Percentiles rank a stretch among this genome's conserved stretches.
Evolutionary conservation across 1,140 invertebrate genomes (phyloP).

Genomic region (Chionoecetes opilio): DNA sequence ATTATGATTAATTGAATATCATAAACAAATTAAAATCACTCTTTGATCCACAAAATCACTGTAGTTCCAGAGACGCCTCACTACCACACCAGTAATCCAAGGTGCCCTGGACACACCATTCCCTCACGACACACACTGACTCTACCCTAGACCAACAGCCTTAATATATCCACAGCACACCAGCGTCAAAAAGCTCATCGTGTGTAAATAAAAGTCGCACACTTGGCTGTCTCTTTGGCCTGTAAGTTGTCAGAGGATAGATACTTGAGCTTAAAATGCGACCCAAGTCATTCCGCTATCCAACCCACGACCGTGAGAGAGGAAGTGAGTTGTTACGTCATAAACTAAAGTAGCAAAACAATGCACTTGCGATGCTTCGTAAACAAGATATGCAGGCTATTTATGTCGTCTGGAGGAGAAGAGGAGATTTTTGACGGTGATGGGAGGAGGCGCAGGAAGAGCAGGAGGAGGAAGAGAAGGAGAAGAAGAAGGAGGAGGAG

Average conservation of each 20-base stretch:
- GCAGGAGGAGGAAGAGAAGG: neutral
- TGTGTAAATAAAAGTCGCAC: neutral
- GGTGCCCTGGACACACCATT: neutral
- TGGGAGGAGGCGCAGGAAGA: neutral
- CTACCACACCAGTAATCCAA: neutral
- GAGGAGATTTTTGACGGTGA: too few relatives aligned
- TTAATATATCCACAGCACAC: neutral
- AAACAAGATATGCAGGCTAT: neutral
- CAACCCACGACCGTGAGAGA: neutral
- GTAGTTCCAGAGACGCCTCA: neutral
- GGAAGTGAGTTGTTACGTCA: slow-evolving; percentile 8
- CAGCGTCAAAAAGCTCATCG: neutral
- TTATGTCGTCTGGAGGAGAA: neutral
- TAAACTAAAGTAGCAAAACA: neutral
- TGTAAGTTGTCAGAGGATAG: neutral
- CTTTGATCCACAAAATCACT: neutral
- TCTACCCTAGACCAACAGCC: neutral
- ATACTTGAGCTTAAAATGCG: neutral
- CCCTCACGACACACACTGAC: neutral
- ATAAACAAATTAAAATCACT: neutral
- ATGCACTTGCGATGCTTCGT: neutral
- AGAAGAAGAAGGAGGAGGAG: neutral
- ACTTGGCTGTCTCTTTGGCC: neutral
- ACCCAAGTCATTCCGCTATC: neutral
- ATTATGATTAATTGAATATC: too few relatives aligned